These are phyloP conservation scores for Trachelus stipa DNA, from an alignment of 2,888 invertebrate genomes.

Conservation along the genomic window DNA sequence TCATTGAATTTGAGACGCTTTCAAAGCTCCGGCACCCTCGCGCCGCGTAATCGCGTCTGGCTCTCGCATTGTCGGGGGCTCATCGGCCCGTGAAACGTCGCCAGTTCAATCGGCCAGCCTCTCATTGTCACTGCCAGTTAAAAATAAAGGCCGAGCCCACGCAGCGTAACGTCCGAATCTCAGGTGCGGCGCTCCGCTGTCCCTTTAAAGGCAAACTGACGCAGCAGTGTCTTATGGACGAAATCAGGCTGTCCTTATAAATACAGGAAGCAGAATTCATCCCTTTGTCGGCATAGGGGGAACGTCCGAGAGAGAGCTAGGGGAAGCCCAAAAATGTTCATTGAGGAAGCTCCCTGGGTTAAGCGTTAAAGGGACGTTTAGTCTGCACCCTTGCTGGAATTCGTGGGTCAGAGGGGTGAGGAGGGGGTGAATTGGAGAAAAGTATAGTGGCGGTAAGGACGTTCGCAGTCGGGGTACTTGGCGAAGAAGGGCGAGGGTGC, in stretches of 20 bases:
- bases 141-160: background rate
- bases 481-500: background rate
- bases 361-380: slow-evolving; percentile 2
- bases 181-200: background rate
- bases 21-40: slow-evolving; percentile 29
- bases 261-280: background rate
- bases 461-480: background rate
- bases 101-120: slow-evolving; percentile 16
- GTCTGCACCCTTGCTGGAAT: background rate
- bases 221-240: background rate
- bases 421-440: background rate
- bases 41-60: background rate
- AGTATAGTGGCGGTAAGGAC: background rate
- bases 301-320: background rate
- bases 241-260: background rate
- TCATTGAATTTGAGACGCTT: slow-evolving; percentile 46
- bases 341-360: background rate
- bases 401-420: background rate
- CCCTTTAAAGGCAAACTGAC: background rate
- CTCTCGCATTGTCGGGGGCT: slow-evolving; percentile 42
- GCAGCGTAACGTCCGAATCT: background rate
- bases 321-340: background rate
- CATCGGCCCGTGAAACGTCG: slow-evolving; percentile 44
- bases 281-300: slow-evolving; percentile 2
- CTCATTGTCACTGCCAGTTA: slow-evolving; percentile 18